Base-by-base conservation (phyloP, 2,888 invertebrate genomes). In the Drosophila kokeensis region DNA sequence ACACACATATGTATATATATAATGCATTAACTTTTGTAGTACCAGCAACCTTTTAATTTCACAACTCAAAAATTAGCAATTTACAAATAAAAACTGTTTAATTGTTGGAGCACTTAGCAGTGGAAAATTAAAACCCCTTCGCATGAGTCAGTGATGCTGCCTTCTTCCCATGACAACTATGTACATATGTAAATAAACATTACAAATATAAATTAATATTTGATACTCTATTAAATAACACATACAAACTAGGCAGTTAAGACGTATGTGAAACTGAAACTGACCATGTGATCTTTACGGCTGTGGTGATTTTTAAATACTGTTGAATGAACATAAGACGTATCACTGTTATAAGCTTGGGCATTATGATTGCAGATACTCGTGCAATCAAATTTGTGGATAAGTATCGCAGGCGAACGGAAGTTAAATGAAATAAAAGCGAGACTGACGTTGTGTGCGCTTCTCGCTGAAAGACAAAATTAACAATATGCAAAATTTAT, bases 401-500 rank as follows among this genome's bases (percentile, higher is more conserved):
- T 72, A 38, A 63, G 64, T 61, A 78, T 69, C 68, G 54, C 45
- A 65, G n/a, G 49, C 64, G 59, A 50, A 75, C 63, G 63, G 63
- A 83, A 89, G 84, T 82, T 87, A 79, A 89, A 87, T 84, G 79
- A 74, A 87, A 73, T 83, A 65, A 73, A 76, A 78, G 42, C 58
- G 15, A 53, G 21, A 40, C 53, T 61, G 42, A 57, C 59, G 52
- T 70, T 78, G 54, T 69, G 49, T 63, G 69, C 54, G 76, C 60
- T 36, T 21, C 72, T 69, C 72, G 76, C 71, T 83, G 88, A 85
- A 87, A 87, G 74, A 83, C 83, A 78, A 87, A 88, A 91, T 89
- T 89, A 91, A 91, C 90, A 91, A 90, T 90, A 90, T 90, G 84
- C 89, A 90, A 91, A 91, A 90, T 90, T 90, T 90, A 90, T 90